phyloP scores from a whole-genome alignment of 2,888 invertebrate genomes.

The Drosophila nr. perissopoda region DNA sequence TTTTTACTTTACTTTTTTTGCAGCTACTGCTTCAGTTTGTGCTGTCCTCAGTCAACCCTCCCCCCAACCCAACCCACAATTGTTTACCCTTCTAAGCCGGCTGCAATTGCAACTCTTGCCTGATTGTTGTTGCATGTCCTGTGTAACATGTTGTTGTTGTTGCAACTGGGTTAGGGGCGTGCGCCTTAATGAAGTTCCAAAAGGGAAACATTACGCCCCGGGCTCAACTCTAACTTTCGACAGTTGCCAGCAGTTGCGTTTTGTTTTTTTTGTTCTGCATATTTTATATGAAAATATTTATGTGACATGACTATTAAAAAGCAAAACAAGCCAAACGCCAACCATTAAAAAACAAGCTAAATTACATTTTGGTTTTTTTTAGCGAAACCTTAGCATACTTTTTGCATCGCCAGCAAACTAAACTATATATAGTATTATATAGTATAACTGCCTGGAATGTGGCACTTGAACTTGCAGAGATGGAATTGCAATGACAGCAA shows the following conservation, averaged over 20 bases:
- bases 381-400: conserved; percentile 56
- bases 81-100: conserved; percentile 43
- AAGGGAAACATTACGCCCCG: conserved; percentile 29
- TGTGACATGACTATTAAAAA: conserved; percentile 9
- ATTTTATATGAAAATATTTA: conserved; percentile 50
- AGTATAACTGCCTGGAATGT: background rate
- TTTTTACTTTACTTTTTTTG: background rate
- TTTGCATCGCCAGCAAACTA: conserved; percentile 32
- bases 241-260: conserved; percentile 66
- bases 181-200: conserved; percentile 64
- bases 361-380: background rate
- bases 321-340: background rate
- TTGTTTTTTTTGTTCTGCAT: conserved; percentile 43
- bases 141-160: conserved; percentile 16
- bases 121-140: conserved; percentile 24
- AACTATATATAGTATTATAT: background rate
- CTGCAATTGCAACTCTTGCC: conserved; percentile 69
- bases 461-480: conserved; percentile 66
- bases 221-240: conserved; percentile 58
- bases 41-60: conserved; percentile 18
- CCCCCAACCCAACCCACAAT: conserved; percentile 37
- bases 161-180: conserved; percentile 46
- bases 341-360: background rate
- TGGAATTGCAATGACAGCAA: conserved; percentile 6
- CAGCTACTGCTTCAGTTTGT: background rate